Conservation (phyloP, 2,113 vertebrate genomes). For the cattle (Bos taurus) region DNA sequence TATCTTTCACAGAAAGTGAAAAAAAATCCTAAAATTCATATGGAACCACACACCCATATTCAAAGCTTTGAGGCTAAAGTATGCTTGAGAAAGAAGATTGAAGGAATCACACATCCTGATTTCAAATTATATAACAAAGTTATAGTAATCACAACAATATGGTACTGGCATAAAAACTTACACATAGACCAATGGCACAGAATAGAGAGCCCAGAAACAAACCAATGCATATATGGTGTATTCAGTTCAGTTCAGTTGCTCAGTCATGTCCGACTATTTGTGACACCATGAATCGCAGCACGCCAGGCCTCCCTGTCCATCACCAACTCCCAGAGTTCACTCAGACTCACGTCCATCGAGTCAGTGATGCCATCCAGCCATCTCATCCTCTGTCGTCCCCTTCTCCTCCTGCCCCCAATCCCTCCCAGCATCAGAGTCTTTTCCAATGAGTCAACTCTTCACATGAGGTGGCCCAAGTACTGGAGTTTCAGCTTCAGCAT, state of each 20-base stretch:
- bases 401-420: too few relatives aligned
- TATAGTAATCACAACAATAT: neutral
- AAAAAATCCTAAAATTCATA: neutral
- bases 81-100: neutral
- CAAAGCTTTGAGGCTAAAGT: neutral
- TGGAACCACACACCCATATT: neutral
- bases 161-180: neutral
- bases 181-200: neutral
- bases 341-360: accelerated
- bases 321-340: too few relatives aligned
- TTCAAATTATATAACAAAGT: neutral
- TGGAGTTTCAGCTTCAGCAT: too few relatives aligned
- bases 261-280: too few relatives aligned
- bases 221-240: neutral
- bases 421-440: too few relatives aligned
- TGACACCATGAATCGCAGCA: too few relatives aligned
- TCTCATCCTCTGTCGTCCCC: too few relatives aligned
- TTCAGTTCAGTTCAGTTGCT: too few relatives aligned
- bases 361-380: too few relatives aligned
- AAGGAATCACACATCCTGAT: neutral
- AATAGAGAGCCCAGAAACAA: neutral
- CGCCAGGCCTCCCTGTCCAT: too few relatives aligned
- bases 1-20: neutral
- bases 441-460: too few relatives aligned
- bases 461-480: too few relatives aligned